Evolutionary conservation across 2,888 invertebrate genomes (phyloP).

Genomic region (Agonopterix heracliana): DNA sequence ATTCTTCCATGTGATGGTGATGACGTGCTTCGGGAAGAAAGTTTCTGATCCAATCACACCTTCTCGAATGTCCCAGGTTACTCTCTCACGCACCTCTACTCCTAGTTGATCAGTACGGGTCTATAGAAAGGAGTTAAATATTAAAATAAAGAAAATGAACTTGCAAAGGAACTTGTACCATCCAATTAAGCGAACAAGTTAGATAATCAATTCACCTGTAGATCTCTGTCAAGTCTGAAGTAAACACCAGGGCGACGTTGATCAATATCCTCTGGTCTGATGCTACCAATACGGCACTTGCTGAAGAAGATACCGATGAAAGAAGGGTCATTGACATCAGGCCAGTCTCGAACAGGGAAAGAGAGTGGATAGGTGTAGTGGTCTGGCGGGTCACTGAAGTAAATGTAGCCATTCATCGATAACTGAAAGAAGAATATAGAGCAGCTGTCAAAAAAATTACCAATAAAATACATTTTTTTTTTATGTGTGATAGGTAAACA

Average conservation of each 20-base stretch:
- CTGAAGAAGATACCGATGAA: conserved; percentile 96
- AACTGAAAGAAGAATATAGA: conserved; percentile 65
- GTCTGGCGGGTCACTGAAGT: conserved; percentile 93
- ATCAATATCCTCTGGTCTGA: conserved; percentile 84
- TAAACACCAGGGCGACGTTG: conserved; percentile 88
- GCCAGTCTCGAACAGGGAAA: conserved; percentile 92
- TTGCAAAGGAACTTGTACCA: not conserved
- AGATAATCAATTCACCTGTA: conserved; percentile 41
- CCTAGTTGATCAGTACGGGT: conserved; percentile 88
- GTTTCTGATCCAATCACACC: conserved; percentile 94
- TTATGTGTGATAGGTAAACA: too few species aligned
- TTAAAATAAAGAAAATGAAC: not conserved
- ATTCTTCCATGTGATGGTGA: conserved; percentile 97
- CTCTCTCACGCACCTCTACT: conserved; percentile 88
- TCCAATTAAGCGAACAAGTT: too few species aligned
- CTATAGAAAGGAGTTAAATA: conserved; percentile 30
- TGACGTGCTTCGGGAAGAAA: conserved; percentile 92
- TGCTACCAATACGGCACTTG: conserved; percentile 87
- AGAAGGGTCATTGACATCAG: conserved; percentile 89
- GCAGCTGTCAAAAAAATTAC: conserved; percentile 1
- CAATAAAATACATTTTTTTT: conserved; percentile 3
- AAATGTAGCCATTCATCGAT: conserved; percentile 88
- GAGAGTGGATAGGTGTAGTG: conserved; percentile 90
- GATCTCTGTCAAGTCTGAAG: conserved; percentile 79
- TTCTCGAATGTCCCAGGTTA: conserved; percentile 92